Base-by-base conservation (phyloP, 2,113 vertebrate species). In the Collichthys lucidus region DNA sequence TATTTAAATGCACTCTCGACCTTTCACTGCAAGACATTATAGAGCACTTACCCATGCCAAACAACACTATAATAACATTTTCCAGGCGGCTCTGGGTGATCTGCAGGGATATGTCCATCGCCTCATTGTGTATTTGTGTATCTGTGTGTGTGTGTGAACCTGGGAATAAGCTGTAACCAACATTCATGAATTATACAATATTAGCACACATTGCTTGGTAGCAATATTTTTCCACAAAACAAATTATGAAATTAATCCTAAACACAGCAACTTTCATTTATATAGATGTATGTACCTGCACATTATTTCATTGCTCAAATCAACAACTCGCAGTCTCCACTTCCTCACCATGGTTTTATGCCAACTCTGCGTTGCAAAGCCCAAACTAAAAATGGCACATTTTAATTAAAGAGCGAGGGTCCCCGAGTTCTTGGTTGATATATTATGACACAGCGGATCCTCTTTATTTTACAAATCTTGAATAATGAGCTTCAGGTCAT, bases 1-100 rank as follows among this genome's bases (percentile, higher is more conserved):
- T 46, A 44, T 81, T 83, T 86, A 83, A 82, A 86, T 59, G 61
- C 74, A 85, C 49, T 75, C 59, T 83, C 55, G 3, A 88, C 88
- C 87, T 88, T 88, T 88, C 66, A 85, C n/a, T 70, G 91, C 70
- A 71, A 88, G 63, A 85, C 77, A 86, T 91, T 89, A 89, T 81
- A 57, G 57, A 80, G 84, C 86, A 89, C 67, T 91, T 85, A 89
- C 3, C 60, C n/a, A 1, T 19, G 12, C 35, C 29, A 60, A 84
- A 82, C 69, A 86, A 71, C 40, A 76, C 24, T 56, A 29, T 88
- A 91, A 91, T 83, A 81, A 68, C 53, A 88, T 91, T 90, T 80
- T 71, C 61, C 65, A 70, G 73, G 50, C 47, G 1, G 44, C 62
- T 83, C 56, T 72, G 80, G 55, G 63, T 72, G 63, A 83, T 65